Conservation (phyloP, 92 coral and sea anemone genomes). For the Epizoanthus illoricatus region DNA sequence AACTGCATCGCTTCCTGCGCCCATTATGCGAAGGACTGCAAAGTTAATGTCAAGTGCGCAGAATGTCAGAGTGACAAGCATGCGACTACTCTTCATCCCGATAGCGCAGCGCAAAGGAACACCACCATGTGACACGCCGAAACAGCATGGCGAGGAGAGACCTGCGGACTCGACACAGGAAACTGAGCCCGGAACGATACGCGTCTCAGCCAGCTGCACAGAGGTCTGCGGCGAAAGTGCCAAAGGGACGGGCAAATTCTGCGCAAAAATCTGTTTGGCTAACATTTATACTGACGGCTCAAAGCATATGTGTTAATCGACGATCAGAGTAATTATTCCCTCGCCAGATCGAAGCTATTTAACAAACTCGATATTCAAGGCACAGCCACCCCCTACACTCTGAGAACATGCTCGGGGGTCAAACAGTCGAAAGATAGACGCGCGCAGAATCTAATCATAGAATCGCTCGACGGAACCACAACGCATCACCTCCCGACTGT, state of each 20-base stretch:
- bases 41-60: slow-evolving; percentile 27
- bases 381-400: slow-evolving; percentile 47
- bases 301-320: slow-evolving; percentile 34
- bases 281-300: slow-evolving; percentile 34
- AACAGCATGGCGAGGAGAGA: slow-evolving; percentile 48
- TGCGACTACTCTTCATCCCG: slow-evolving; percentile 46
- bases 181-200: not conserved
- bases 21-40: slow-evolving; percentile 48
- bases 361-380: slow-evolving; percentile 35
- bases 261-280: slow-evolving; percentile 61
- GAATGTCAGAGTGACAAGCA: slow-evolving; percentile 39
- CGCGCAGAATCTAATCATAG: slow-evolving; percentile 47
- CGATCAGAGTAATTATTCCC: slow-evolving; percentile 56
- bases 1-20: slow-evolving; percentile 49
- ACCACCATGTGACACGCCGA: not conserved
- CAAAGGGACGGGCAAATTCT: slow-evolving; percentile 38
- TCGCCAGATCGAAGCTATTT: slow-evolving; percentile 48
- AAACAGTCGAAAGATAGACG: slow-evolving; percentile 46
- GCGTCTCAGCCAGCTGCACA: slow-evolving; percentile 44
- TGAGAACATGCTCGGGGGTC: slow-evolving; percentile 51
- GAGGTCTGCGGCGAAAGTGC: slow-evolving; percentile 45
- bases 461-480: slow-evolving; percentile 27
- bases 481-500: slow-evolving; percentile 16
- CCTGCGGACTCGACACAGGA: not conserved
- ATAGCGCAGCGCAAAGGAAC: not conserved